These are phyloP conservation scores for Halcyon badia DNA, from an alignment of 2,797 vertebrate genomes.

Conservation along the genomic window DNA sequence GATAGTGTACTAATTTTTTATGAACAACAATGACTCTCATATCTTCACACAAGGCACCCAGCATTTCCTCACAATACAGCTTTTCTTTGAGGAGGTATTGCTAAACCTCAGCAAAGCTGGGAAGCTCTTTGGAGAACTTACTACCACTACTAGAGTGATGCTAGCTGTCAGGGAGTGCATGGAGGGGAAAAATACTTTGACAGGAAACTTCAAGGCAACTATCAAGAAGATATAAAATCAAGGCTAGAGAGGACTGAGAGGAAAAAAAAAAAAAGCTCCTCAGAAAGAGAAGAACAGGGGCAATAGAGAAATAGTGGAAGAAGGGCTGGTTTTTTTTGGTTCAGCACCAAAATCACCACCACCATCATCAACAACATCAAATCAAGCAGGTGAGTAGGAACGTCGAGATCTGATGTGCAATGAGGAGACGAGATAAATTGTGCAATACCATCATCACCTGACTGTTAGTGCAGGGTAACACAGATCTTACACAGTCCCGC, in stretches of 20 bases:
- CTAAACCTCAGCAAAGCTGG: constrained; percentile 22
- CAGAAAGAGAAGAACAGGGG: background rate
- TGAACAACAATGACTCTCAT: background rate
- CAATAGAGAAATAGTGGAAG: background rate
- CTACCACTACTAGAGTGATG: background rate
- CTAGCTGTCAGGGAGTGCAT: background rate
- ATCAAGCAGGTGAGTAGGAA: background rate
- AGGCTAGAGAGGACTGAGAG: background rate
- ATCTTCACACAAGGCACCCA: background rate
- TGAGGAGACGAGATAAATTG: background rate
- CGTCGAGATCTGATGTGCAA: background rate
- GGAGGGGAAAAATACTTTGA: background rate
- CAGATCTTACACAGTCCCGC: background rate
- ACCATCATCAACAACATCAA: background rate
- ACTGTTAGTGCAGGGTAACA: background rate
- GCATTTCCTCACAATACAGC: constrained; percentile 4
- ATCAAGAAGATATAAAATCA: background rate
- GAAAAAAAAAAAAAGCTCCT: background rate
- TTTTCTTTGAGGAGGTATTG: constrained; percentile 37
- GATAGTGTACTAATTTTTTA: constrained; percentile 24
- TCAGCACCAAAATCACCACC: background rate
- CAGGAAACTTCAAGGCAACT: background rate
- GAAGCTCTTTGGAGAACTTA: background rate
- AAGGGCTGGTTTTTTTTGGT: background rate
- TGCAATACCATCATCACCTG: background rate